Evolutionary conservation across 2,888 invertebrate genomes (phyloP), one percentile per base, ranked within the genome.

Genomic region (Agriotes lineatus): DNA sequence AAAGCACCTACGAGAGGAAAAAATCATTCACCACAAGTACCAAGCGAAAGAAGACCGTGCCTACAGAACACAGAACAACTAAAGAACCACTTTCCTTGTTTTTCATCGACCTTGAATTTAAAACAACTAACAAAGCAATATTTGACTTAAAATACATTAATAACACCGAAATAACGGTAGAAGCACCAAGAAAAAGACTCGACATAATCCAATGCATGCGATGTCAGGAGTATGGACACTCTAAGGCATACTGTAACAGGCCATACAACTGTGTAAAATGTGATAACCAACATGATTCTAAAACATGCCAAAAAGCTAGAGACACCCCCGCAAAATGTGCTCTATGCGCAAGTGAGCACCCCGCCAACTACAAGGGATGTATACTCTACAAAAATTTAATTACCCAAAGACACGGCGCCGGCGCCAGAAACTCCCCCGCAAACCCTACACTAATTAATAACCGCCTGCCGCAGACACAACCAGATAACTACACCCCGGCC

Each of bases 31-130:
- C 18, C 45, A 18, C 14, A 59, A 30, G 10, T 69, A 69, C 20
- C 52, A 69, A 54, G 22, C 48, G 9, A 58, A 58, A 22, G 48
- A 64, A 44, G 56, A 69, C 12, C 50, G 59, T 1, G 18, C 69
- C 7, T 69, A 64, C 44, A 58, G 44, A 12, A 54, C 18, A 45
- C n/a, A 33, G 50, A 25, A 20, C n/a, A 25, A 57, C 56, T 33
- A 56, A 57, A 56, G 33, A 56, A 9, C 59, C 45, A 16, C 30
- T 59, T 7, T 25, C 59, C 19, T 12, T 59, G 18, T 25, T 45
- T 35, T 60, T 52, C 30, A 33, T 62, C 7, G 62, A 52, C 39
- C 22, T 54, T 6, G 62, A 62, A 54, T 7, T 54, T 35, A 19
- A 18, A 52, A 14, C 14, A n/a, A 54, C 35, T 18, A 62, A 62